phyloP scores from a whole-genome alignment of 1,140 invertebrate genomes.

The Penaeus japonicus region DNA sequence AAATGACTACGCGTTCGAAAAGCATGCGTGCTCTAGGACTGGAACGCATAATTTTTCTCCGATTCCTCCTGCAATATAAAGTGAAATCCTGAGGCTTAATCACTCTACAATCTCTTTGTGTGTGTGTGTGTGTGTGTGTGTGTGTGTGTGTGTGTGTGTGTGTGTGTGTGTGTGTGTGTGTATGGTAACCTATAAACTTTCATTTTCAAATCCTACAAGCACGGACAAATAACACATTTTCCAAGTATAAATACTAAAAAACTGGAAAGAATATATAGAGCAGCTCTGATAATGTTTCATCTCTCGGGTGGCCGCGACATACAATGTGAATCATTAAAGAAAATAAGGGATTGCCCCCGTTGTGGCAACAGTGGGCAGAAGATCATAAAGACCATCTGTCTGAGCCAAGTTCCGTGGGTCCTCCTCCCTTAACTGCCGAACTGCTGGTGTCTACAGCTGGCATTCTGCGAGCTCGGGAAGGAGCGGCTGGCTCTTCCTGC shows the following conservation, averaged over 20 bases:
- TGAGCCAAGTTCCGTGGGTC: background rate
- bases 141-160: background rate
- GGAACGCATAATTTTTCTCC: too few species aligned
- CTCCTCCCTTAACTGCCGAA: conserved; percentile 16
- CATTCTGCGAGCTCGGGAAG: background rate
- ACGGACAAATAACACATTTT: too few species aligned
- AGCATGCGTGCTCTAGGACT: too few species aligned
- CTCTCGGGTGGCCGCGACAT: background rate
- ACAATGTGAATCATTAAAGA: conserved; percentile 36
- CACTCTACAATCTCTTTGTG: too few species aligned
- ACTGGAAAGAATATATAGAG: too few species aligned
- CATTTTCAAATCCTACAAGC: background rate
- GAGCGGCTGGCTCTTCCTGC: background rate
- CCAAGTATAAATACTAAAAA: background rate
- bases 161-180: background rate
- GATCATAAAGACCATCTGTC: conserved; percentile 33
- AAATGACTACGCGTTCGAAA: too few species aligned
- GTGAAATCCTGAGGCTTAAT: too few species aligned
- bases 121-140: background rate
- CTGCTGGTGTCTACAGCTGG: conserved; percentile 37
- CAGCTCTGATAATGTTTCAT: background rate
- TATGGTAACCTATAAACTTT: background rate
- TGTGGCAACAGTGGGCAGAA: background rate
- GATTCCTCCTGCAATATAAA: too few species aligned
- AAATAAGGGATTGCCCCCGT: conserved; percentile 9